Conservation (phyloP, 1,140 invertebrate species). For the Drosophila guanche region DNA sequence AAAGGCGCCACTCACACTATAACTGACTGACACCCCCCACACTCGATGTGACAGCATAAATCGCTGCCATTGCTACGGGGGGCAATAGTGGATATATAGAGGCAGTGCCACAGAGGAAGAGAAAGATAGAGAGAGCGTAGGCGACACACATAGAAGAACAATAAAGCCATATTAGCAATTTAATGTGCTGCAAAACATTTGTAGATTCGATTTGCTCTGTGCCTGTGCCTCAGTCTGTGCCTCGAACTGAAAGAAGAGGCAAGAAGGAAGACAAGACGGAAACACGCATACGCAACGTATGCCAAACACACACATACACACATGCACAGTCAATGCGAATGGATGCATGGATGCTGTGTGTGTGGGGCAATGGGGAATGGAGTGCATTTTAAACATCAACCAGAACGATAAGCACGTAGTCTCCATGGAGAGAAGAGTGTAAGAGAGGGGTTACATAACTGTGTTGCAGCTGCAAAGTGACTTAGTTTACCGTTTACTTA, state of each 20-base stretch:
- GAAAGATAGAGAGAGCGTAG: neutral
- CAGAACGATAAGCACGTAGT: constrained; percentile 65
- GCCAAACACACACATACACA: neutral
- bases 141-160: constrained; percentile 30
- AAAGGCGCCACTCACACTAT: constrained; percentile 57
- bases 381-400: constrained; percentile 71
- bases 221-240: too few relatives aligned
- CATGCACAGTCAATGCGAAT: too few relatives aligned
- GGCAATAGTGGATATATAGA: constrained; percentile 2
- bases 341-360: too few relatives aligned
- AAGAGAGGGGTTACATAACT: constrained; percentile 27
- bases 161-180: constrained; percentile 79
- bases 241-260: too few relatives aligned
- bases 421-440: too few relatives aligned
- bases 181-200: constrained; percentile 77
- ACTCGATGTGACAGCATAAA: constrained; percentile 74
- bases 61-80: constrained; percentile 48
- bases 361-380: neutral
- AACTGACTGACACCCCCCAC: constrained; percentile 15
- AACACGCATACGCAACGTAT: constrained; percentile 67
- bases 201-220: constrained; percentile 40
- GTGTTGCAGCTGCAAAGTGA: constrained; percentile 46
- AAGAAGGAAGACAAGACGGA: constrained; percentile 34
- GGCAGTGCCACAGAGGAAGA: constrained; percentile 2
- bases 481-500: constrained; percentile 47